phyloP scores from a whole-genome alignment of 2,888 invertebrate species.

The Trilocha varians region DNA sequence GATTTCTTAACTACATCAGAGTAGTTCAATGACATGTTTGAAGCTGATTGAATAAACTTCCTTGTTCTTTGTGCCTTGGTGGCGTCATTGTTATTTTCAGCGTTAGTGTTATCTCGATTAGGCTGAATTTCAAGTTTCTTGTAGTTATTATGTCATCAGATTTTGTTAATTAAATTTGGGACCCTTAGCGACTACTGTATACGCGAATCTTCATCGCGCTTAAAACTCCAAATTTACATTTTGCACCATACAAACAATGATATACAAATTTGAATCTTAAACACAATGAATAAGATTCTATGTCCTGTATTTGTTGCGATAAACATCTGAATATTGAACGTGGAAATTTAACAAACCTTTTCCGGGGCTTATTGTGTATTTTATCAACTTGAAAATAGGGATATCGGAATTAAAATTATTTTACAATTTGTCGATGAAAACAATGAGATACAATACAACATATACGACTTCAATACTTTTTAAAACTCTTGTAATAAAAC shows the following conservation, averaged over 20 bases:
- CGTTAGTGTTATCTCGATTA: too few species aligned
- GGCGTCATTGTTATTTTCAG: too few species aligned
- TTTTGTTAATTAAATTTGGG: not conserved
- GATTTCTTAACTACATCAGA: too few species aligned
- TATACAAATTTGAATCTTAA: not conserved
- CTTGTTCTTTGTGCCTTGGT: too few species aligned
- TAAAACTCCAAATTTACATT: conserved; percentile 13
- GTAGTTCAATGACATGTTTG: too few species aligned
- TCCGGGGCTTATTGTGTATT: not conserved
- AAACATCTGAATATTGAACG: not conserved
- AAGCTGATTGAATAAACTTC: too few species aligned
- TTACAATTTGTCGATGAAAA: too few species aligned
- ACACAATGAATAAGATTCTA: not conserved
- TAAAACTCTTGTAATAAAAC: too few species aligned
- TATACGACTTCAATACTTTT: too few species aligned
- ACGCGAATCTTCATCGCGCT: conserved; percentile 13
- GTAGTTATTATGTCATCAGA: not conserved
- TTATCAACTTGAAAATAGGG: not conserved
- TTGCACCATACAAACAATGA: not conserved
- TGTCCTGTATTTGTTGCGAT: not conserved
- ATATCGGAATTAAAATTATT: too few species aligned
- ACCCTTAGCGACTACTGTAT: not conserved
- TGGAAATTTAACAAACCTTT: not conserved
- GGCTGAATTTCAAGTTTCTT: too few species aligned
- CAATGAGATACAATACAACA: too few species aligned